Percentiles rank a stretch among this genome's conserved stretches.
These are phyloP conservation scores for Dromaius novaehollandiae DNA, from an alignment of 2,113 vertebrate genomes.

Conservation along the genomic window DNA sequence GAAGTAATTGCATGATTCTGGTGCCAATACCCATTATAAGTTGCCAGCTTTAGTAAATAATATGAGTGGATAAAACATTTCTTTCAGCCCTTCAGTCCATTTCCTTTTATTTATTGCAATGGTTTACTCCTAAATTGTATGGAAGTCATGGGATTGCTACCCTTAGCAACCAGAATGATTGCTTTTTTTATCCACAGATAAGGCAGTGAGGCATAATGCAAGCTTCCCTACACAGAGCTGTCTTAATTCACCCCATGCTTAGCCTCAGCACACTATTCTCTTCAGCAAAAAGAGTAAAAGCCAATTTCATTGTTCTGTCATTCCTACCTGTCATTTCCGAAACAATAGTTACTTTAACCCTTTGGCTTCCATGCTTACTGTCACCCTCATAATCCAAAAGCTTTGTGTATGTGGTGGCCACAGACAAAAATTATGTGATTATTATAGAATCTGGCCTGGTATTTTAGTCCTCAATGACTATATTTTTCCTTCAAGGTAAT, in stretches of 20 bases:
- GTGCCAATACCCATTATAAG: constrained; percentile 11
- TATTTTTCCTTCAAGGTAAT: not conserved
- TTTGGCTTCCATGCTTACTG: not conserved
- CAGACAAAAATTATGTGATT: not conserved
- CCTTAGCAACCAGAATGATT: not conserved
- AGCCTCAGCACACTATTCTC: not conserved
- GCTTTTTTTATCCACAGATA: not conserved
- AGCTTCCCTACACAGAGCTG: not conserved
- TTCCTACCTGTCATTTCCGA: not conserved
- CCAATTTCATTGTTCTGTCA: not conserved
- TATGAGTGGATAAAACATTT: not conserved
- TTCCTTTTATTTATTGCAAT: constrained; percentile 18
- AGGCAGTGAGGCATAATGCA: not conserved
- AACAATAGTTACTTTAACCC: not conserved
- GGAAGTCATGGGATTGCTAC: not conserved
- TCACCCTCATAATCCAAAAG: not conserved
- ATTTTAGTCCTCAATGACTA: not conserved
- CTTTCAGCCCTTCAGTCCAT: not conserved
- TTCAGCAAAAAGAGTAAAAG: not conserved
- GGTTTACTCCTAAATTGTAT: constrained; percentile 19
- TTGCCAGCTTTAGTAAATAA: constrained; percentile 31
- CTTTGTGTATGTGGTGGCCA: not conserved
- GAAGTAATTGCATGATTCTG: constrained; percentile 20
- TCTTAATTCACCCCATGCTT: not conserved
- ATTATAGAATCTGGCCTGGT: not conserved